Evolutionary conservation across 1,140 invertebrate genomes (phyloP).

Genomic region (Calosoma granatense): DNA sequence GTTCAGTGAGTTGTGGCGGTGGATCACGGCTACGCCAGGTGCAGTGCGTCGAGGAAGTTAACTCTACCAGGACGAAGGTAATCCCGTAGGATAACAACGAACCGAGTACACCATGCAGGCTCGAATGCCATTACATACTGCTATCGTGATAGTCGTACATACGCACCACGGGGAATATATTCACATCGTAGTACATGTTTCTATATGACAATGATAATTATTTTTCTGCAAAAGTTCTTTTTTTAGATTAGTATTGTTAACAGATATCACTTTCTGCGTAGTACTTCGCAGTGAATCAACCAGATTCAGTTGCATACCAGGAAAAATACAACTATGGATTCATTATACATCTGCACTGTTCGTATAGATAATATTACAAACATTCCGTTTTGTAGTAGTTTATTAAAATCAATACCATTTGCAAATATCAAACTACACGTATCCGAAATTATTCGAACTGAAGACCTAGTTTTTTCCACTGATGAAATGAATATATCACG

Average conservation of each 20-base stretch:
- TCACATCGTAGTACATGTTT: background rate
- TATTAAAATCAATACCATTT: too few relatives aligned
- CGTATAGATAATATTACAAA: too few relatives aligned
- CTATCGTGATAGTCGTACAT: background rate
- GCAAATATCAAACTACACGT: too few relatives aligned
- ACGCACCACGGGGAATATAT: background rate
- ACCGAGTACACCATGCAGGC: background rate
- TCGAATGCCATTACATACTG: conserved; percentile 14
- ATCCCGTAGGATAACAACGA: conserved; percentile 21
- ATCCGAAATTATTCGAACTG: too few relatives aligned
- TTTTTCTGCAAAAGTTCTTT: background rate
- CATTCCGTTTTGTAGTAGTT: too few relatives aligned
- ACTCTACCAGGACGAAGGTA: conserved; percentile 58
- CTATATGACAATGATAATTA: background rate
- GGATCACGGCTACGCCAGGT: conserved; percentile 65
- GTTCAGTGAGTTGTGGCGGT: conserved; percentile 73
- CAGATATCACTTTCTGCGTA: too few relatives aligned
- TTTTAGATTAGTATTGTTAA: background rate
- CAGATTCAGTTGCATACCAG: too few relatives aligned
- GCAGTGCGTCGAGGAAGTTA: conserved; percentile 66
- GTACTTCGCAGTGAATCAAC: too few relatives aligned
- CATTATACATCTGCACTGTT: too few relatives aligned
- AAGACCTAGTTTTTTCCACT: too few relatives aligned
- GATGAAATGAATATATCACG: too few relatives aligned
- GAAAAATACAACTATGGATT: too few relatives aligned